Base-by-base conservation (phyloP, 2,797 vertebrate genomes). In the Anisognathus igniventris region DNA sequence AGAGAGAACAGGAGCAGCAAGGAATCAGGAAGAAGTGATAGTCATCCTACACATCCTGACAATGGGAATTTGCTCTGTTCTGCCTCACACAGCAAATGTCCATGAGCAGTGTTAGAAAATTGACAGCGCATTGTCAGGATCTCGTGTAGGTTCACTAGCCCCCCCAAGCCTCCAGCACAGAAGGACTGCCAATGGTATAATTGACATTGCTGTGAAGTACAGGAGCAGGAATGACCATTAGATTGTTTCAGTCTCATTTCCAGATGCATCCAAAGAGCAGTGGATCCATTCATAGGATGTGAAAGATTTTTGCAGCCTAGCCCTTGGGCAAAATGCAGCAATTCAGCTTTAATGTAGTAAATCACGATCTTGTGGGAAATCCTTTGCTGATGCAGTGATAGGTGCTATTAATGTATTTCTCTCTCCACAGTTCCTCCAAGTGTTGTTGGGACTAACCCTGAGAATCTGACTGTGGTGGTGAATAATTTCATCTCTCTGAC, bases 401-500 rank as follows among this genome's bases (percentile, higher is more conserved):
- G 33, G 51, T 90, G 14, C 23, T 64, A 27, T 79, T 91, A 50
- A 61, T 91, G 11, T 73, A 11, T 96, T 15, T 96, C 85, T 96
- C n/a, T 93, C 90, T 74, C 91, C 79, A 12, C 96, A 99, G 99
- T 99, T 95, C 98, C 99, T 96, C 99, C 99, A 27, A 97, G 96
- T 58, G 91, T 99, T 60, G 91, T 99, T 72, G 99, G 99, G 53
- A 88, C 80, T 54, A 98, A 97, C 94, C 96, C 98, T 48, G 99
- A 99, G 96, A 99, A 99, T 73, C 95, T 99, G 86, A 99, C 98
- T 0, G 99, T 99, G 62, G 99, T 99, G 86, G 97, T 99, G 95
- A 99, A 99, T 97, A 99, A 99, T 97, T 99, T 99, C 95, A 98
- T 99, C 90, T 98, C 99, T 78, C 95, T 99, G 95, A 98, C 97